Base-by-base conservation (phyloP, 2,113 vertebrate genomes). In the Ammospiza caudacuta region DNA sequence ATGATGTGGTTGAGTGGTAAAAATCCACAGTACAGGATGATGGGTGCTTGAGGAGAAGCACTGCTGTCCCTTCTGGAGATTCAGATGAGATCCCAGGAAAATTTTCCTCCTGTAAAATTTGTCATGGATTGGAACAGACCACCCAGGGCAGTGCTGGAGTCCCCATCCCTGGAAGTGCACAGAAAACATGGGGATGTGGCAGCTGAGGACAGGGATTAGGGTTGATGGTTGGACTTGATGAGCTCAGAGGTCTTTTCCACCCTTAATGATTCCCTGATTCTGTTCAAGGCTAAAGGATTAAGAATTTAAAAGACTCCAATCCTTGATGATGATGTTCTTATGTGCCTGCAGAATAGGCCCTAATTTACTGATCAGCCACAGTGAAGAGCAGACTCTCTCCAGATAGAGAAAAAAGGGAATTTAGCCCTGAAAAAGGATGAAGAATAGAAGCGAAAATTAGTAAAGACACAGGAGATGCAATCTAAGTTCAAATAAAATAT, bases 351-450 rank as follows among this genome's bases (percentile, higher is more conserved):
- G 87, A 85, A 80, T 9, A 73, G 28, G 5, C 23, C 27, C 23
- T 91, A 47, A 89, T 86, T 91, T 87, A 55, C 72, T 67, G 67
- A 46, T 80, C 90, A 94, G 55, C 13, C 47, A 69, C 31, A 54
- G 12, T 1, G 23, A 85, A 17, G 59, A 58, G 18, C 1, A 76
- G 23, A 62, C 10, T 46, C 23, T 46, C 19, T 63, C 28, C 1
- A 19, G 9, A 51, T 58, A 81, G 20, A 62, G 23, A 67, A 76
- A 87, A 62, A 39, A 64, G 58, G 33, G 25, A 47, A 73, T 83
- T 68, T 52, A 94, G 11, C 25, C 24, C 28, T 52, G 68, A 69
- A 47, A 79, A 77, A 21, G 3, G 62, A 6, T 19, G 15, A 12
- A 83, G 63, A 73, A 76, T 5, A 92, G 70, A 75, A 77, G 12